Percentiles rank a stretch among this genome's conserved stretches.
Conservation (phyloP, 2,888 invertebrate species). For the Dione juno region DNA sequence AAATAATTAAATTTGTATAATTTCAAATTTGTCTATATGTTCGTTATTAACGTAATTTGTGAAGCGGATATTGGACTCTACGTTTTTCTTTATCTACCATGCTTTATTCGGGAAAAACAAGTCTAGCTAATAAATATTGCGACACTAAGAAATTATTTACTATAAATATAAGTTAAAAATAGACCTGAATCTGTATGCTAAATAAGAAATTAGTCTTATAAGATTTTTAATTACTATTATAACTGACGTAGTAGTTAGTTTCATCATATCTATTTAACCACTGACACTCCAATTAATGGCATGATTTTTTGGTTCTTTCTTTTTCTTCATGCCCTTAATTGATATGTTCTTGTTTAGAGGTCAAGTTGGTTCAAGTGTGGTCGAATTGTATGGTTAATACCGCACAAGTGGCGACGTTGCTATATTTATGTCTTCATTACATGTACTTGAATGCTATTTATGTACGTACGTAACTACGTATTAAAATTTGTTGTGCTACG, state of each 20-base stretch:
- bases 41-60: too few relatives aligned
- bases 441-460: background rate
- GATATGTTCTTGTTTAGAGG: conserved; percentile 38
- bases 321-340: conserved; percentile 34
- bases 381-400: conserved; percentile 30
- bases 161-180: too few relatives aligned
- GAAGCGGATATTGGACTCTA: too few relatives aligned
- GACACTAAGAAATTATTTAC: too few relatives aligned
- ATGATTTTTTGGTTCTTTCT: conserved; percentile 33
- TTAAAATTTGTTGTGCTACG: background rate
- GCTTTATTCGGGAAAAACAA: too few relatives aligned
- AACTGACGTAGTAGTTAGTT: background rate
- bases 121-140: too few relatives aligned
- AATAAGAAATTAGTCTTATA: too few relatives aligned
- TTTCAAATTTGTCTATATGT: too few relatives aligned
- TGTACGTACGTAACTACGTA: background rate
- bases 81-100: too few relatives aligned
- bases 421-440: conserved; percentile 25
- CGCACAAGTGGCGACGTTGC: conserved; percentile 24
- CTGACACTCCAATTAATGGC: conserved; percentile 26
- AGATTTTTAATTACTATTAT: too few relatives aligned
- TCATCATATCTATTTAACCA: conserved; percentile 22
- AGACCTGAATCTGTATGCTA: too few relatives aligned
- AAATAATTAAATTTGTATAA: too few relatives aligned
- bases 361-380: conserved; percentile 36